Percentiles rank a stretch among this genome's conserved stretches.
Evolutionary conservation across 2,888 invertebrate genomes (phyloP).

Genomic region (Callimorpha dominula): DNA sequence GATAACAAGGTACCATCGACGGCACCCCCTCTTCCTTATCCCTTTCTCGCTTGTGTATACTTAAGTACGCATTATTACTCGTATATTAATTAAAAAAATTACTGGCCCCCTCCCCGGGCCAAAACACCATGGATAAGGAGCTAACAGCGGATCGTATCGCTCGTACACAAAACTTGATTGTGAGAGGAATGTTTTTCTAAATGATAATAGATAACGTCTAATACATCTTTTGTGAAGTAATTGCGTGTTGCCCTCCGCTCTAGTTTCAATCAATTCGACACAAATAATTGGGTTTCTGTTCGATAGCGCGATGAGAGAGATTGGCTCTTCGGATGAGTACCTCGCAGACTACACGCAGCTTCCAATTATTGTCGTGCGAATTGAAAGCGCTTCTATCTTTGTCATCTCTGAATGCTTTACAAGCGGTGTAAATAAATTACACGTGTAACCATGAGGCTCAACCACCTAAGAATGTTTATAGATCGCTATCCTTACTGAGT

Average conservation of each 20-base stretch:
- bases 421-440: not conserved
- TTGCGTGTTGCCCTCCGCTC: not conserved
- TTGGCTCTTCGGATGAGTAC: constrained; percentile 3
- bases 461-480: not conserved
- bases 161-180: not conserved
- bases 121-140: not conserved
- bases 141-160: not conserved
- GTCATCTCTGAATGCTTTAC: not conserved
- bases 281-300: constrained; percentile 12
- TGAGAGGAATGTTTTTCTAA: not conserved
- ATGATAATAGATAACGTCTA: not conserved
- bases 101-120: too few species aligned
- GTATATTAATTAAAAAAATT: too few species aligned
- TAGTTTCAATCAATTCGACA: constrained; percentile 11
- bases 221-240: not conserved
- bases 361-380: not conserved
- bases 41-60: too few species aligned
- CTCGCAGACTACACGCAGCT: not conserved
- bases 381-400: not conserved
- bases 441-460: not conserved
- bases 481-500: not conserved
- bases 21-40: too few species aligned
- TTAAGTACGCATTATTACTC: too few species aligned
- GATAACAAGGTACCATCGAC: too few species aligned
- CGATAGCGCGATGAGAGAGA: constrained; percentile 6